Evolutionary conservation across 2,888 invertebrate species (phyloP), one percentile per base, ranked within the genome.

Genomic region (Trissolcus japonicus): DNA sequence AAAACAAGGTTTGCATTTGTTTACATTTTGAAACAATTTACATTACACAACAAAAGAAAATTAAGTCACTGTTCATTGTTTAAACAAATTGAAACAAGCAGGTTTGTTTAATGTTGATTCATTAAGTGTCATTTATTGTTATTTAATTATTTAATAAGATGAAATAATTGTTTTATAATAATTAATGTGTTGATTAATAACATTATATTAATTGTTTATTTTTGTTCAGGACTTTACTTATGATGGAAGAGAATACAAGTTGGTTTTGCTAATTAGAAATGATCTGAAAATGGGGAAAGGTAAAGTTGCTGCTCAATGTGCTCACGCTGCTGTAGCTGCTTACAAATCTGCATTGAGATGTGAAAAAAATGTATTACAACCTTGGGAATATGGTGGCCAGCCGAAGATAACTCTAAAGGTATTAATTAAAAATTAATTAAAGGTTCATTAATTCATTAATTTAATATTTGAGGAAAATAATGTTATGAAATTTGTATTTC

Each of bases 221-320:
- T 46, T 16, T 46, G 0, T 46, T 1, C 16, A 46, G 46, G 16
- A n/a, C n/a, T 46, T 2, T 16, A 1, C 0, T 14, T 4, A 46
- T 51, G 51, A 51, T 13, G 51, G 19, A 13, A 81, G 80, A 13
- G 93, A 94, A 85, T 93, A 93, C 83, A 96, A 98, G 90, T 91
- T 98, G 90, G 94, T 97, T 6, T 89, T 98, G 80, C 95, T 96
- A 2, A 95, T 98, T 4, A 91, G 98, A 83, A 95, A 93, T 85
- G 98, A 98, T 84, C 90, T 98, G 3, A 96, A 95, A 88, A 98
- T 98, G 98, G 94, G 96, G 13, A 97, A 97, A 90, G 96, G 98
- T 0, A 98, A 98, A 91, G 94, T 96, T 48, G 98, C 96, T 3
- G 95, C 98, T 0, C 98, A 98, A 89, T 97, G 97, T 89, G 93